Evolutionary conservation across 2,797 vertebrate species (phyloP).

Genomic region (Clarias laeviceps): DNA sequence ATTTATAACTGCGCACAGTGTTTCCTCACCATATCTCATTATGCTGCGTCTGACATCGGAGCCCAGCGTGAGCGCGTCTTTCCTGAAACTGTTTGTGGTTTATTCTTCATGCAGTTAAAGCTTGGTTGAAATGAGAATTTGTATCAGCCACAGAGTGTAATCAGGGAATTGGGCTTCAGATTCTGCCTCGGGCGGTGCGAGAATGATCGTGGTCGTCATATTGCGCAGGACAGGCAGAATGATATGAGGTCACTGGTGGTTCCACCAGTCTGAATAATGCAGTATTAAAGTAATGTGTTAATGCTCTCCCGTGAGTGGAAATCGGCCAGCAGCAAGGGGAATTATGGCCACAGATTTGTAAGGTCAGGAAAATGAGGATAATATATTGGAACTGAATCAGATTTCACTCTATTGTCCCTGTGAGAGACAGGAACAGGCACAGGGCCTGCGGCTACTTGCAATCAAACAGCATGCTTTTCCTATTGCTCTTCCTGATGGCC

Average conservation of each 20-base stretch:
- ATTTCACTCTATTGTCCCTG: conserved; percentile 52
- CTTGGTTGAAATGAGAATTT: not conserved
- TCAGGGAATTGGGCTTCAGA: not conserved
- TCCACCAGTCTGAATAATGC: conserved; percentile 23
- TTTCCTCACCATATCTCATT: not conserved
- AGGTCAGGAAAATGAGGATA: conserved; percentile 48
- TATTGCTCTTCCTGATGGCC: conserved; percentile 70
- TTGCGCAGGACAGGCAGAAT: not conserved
- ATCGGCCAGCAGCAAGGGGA: conserved; percentile 39
- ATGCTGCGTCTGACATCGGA: not conserved
- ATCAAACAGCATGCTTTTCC: conserved; percentile 69
- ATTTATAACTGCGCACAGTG: not conserved
- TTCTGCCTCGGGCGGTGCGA: not conserved
- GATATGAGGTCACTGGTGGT: not conserved
- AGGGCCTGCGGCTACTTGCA: conserved; percentile 68
- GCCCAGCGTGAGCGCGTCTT: not conserved
- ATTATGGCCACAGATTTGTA: conserved; percentile 44
- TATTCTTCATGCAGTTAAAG: not conserved
- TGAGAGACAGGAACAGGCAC: conserved; percentile 63
- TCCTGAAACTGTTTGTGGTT: not conserved
- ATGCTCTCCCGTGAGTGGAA: conserved; percentile 43
- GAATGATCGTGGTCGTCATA: no score
- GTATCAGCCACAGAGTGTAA: not conserved
- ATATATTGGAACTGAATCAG: conserved; percentile 49
- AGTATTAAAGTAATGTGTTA: not conserved